Evolutionary conservation across 2,113 vertebrate genomes (phyloP), one percentile per base, ranked within the genome.

Genomic region (Xiphias gladius): DNA sequence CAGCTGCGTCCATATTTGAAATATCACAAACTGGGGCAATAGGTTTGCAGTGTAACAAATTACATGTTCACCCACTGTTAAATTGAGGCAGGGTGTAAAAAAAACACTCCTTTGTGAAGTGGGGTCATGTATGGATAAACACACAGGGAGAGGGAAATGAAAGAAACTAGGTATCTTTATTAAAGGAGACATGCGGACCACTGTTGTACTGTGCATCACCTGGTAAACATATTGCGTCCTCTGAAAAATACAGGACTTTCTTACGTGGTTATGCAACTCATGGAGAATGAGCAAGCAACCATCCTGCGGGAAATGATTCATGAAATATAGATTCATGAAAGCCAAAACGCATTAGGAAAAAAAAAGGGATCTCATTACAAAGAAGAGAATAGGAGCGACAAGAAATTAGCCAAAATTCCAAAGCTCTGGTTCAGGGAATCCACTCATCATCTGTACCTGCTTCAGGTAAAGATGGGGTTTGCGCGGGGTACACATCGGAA

Each of bases 71-170:
- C n/a, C 63, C 9, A 19, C 24, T 48, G 71, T 54, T 77, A 58
- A 75, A 89, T 76, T 52, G 37, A 80, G 39, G 13, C 20, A 74
- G 2, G 17, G 39, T 71, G 71, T 68, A 63, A 87, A 82, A 87
- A 82, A 88, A 86, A 58, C 39, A 39, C 46, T n/a, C 26, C 24
- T 75, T 75, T 83, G 61, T 86, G 59, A 70, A 30, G 37, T 41
- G 41, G 14, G 0, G 26, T 79, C 67, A 86, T 50, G 41, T 70
- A 85, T 4, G 35, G 32, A 62, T 64, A 55, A 32, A 72, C 32
- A 28, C 58, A 46, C 28, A 43, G 64, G 17, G 26, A 70, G 35
- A 79, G 37, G 58, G 64, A 82, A 74, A 82, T 84, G 43, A 79
- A 78, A 55, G 43, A 79, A 69, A 77, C 19, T 80, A 43, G 39